These are phyloP conservation scores for Sylvilagus floridanus DNA, from an alignment of 2,797 vertebrate species.

Conservation along the genomic window DNA sequence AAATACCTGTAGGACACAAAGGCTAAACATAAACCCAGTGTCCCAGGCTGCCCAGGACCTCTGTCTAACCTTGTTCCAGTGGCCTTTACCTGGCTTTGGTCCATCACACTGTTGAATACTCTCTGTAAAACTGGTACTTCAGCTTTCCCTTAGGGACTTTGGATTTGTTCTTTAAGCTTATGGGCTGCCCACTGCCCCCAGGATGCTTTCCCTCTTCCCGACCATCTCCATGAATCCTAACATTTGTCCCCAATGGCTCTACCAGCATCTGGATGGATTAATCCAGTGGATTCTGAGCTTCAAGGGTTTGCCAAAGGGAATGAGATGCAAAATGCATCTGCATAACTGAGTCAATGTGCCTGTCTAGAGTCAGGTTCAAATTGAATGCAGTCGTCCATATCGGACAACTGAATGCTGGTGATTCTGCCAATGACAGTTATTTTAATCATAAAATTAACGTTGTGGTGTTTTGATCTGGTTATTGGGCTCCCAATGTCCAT, in stretches of 20 bases:
- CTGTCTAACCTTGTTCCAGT: not conserved
- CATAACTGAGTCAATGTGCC: not conserved
- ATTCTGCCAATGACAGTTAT: conserved; percentile 43
- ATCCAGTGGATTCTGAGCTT: not conserved
- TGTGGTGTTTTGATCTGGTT: not conserved
- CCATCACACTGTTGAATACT: not conserved
- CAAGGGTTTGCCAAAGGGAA: not conserved
- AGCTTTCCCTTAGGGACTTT: not conserved
- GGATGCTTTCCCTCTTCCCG: not conserved
- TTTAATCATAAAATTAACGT: not conserved
- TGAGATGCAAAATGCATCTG: not conserved
- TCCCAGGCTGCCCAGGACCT: not conserved
- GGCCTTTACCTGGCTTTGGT: not conserved
- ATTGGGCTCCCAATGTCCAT: no score
- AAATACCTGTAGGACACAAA: not conserved
- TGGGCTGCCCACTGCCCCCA: not conserved
- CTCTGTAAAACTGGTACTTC: not conserved
- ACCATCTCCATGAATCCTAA: not conserved
- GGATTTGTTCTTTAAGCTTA: conserved; percentile 22
- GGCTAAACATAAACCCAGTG: not conserved
- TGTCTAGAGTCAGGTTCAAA: not conserved
- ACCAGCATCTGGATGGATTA: not conserved
- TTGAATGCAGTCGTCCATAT: not conserved
- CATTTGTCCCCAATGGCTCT: not conserved
- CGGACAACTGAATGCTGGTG: not conserved